Evolutionary conservation across 2,113 vertebrate genomes (phyloP), one percentile per base, ranked within the genome.

Genomic region (Catharus minimus): DNA sequence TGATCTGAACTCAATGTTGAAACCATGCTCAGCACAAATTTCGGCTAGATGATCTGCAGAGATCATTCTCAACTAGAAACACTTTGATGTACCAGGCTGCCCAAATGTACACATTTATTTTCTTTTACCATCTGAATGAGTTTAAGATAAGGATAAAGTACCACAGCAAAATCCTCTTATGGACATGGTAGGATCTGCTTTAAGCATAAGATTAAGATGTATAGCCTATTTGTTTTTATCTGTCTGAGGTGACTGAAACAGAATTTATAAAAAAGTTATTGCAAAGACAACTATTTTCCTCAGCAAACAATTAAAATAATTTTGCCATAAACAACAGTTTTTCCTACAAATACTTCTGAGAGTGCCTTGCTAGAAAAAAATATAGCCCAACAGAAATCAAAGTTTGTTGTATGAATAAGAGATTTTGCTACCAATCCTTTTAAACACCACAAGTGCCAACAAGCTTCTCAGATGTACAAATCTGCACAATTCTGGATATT

Each of bases 81-180:
- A 41, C 41, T 80, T 41, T 24, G 5, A 41, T 68, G 68, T 61
- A 55, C 24, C n/a, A 46, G 19, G 28, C 21, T n/a, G 77, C 15
- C 9, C 47, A 83, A 69, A 85, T 2, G 10, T 9, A 38, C 1
- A 0, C 4, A 1, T 13, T 44, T n/a, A 47, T 4, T 28, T 66
- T 19, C 27, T 44, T 66, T n/a, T 43, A 66, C 0, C 6, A n/a
- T 90, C 16, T 33, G 23, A 77, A 62, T 74, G 8, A 80, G 14
- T 49, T 76, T 41, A 73, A 65, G 62, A 30, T 18, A 61, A 62
- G 30, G 24, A 71, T 39, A 71, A 65, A 71, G 55, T 17, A 77
- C 3, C 15, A 39, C 3, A 71, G 27, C 33, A 86, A 88, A 90
- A 67, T 8, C 5, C 18, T 74, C 39, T 60, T 44, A 60, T 7